Evolutionary conservation across 2,797 vertebrate species (phyloP).

Genomic region (Allobates femoralis): DNA sequence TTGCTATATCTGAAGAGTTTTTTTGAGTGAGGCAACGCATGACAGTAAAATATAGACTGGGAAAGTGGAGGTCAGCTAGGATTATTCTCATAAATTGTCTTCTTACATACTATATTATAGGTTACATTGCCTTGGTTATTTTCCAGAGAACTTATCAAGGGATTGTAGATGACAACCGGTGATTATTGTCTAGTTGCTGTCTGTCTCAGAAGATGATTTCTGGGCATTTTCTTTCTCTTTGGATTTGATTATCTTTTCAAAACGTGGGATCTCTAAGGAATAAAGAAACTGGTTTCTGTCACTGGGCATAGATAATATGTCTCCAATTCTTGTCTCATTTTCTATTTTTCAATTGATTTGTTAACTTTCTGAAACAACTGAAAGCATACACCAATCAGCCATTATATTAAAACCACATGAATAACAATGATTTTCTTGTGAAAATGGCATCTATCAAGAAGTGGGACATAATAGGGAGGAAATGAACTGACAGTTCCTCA

Average conservation of each 20-base stretch:
- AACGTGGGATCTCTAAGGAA: not conserved
- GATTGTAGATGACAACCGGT: slow-evolving; percentile 44
- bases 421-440: no score
- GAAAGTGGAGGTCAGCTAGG: not conserved
- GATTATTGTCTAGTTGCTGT: slow-evolving; percentile 36
- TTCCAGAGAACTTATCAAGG: slow-evolving; percentile 14
- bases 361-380: not conserved
- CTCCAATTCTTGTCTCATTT: not conserved
- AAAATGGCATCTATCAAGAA: no score
- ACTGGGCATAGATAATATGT: not conserved
- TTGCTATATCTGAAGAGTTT: not conserved
- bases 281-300: slow-evolving; percentile 28
- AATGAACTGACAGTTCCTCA: no score
- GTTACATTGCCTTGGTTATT: slow-evolving; percentile 27
- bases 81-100: slow-evolving; percentile 16
- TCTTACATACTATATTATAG: slow-evolving; percentile 19
- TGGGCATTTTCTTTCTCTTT: slow-evolving; percentile 30
- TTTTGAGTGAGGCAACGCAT: not conserved
- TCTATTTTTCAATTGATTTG: not conserved
- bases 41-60: not conserved
- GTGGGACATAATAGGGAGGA: no score
- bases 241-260: slow-evolving; percentile 31
- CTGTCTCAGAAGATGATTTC: slow-evolving; percentile 41
- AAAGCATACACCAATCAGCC: no score
- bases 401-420: no score